Evolutionary conservation across 2,888 invertebrate genomes (phyloP).

Genomic region (Antitype chi): DNA sequence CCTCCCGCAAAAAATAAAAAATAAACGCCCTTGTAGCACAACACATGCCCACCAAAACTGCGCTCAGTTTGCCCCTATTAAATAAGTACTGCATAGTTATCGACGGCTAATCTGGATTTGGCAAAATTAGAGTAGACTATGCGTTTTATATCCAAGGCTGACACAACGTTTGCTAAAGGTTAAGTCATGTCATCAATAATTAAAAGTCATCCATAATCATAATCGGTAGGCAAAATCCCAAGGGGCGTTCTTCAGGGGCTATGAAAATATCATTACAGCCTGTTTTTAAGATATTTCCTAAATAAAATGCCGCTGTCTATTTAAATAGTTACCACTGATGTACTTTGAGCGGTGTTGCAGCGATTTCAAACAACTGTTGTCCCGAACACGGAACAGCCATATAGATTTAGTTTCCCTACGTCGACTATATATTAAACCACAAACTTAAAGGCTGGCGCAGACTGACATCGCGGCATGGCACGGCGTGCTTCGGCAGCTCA

Average conservation of each 20-base stretch:
- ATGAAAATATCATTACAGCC: background rate
- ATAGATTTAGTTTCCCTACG: background rate
- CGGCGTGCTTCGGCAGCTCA: no score
- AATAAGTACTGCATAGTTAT: no score
- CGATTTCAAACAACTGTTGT: background rate
- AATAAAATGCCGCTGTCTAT: background rate
- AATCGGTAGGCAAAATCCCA: background rate
- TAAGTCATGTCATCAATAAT: no score
- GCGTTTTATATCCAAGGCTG: background rate
- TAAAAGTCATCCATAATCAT: background rate
- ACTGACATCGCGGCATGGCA: no score
- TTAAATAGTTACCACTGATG: background rate
- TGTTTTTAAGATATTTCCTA: background rate
- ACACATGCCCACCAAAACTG: no score
- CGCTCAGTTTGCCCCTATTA: no score
- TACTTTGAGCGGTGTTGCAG: background rate
- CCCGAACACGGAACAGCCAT: background rate
- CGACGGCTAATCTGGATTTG: no score
- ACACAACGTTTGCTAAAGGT: background rate
- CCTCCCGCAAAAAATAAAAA: no score
- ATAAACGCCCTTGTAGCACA: no score
- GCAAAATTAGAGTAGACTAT: no score
- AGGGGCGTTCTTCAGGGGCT: background rate
- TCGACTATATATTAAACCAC: background rate
- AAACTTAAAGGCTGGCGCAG: no score